These are phyloP conservation scores for Sturnus vulgaris DNA, from an alignment of 2,113 vertebrate species.

Conservation along the genomic window DNA sequence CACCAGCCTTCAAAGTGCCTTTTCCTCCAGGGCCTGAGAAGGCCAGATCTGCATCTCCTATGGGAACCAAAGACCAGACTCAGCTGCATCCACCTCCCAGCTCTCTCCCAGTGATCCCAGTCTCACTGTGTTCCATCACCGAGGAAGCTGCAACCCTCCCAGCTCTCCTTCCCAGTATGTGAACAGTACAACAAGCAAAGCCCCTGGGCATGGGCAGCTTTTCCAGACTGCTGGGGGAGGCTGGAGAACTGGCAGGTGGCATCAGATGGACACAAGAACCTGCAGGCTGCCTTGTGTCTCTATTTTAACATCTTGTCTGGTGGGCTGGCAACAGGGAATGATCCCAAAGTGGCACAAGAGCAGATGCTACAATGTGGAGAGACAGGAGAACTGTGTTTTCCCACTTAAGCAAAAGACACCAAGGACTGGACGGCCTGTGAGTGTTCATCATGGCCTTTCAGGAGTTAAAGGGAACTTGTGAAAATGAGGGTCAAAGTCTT, in stretches of 20 bases:
- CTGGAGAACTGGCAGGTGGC: background rate
- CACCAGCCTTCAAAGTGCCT: background rate
- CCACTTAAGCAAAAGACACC: background rate
- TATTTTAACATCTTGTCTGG: background rate
- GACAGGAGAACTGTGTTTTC: background rate
- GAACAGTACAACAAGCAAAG: no score
- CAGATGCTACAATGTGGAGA: background rate
- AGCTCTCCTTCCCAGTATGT: accelerated
- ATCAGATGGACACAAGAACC: background rate
- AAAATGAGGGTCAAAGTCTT: background rate
- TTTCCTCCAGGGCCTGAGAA: background rate
- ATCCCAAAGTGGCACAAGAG: background rate
- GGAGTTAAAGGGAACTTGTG: background rate
- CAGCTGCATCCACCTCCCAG: background rate
- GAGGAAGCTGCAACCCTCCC: background rate
- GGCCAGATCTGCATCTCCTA: background rate
- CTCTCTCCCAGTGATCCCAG: background rate
- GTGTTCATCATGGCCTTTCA: accelerated
- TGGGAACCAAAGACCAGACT: background rate
- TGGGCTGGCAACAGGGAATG: background rate
- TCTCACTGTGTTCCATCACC: background rate
- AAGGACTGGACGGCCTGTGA: background rate
- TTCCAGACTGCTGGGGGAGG: background rate
- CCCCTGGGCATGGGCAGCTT: background rate
- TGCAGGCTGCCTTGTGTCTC: background rate